phyloP scores from a whole-genome alignment of 2,888 invertebrate genomes.

The Augiades crinisus region DNA sequence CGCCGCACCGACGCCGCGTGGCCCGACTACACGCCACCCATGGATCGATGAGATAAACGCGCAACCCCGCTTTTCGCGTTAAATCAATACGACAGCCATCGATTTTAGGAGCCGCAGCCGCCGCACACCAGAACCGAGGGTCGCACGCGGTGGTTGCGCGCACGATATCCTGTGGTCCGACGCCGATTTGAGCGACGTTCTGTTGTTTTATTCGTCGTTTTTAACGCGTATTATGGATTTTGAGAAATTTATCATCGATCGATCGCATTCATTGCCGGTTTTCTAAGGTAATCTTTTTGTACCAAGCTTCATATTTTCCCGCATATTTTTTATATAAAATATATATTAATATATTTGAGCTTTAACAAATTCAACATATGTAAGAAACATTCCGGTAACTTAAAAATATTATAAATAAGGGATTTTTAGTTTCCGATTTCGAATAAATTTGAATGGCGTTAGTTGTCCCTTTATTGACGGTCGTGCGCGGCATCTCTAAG shows the following conservation, averaged over 20 bases:
- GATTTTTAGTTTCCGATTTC: not conserved
- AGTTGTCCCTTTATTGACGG: not conserved
- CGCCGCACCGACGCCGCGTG: conserved; percentile 33
- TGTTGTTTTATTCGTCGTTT: conserved; percentile 11
- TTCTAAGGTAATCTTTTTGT: conserved; percentile 31
- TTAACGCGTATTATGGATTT: not conserved
- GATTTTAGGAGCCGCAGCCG: conserved; percentile 86
- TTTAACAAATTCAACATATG: too few relatives aligned
- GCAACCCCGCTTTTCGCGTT: conserved; percentile 85
- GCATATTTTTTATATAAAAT: too few relatives aligned
- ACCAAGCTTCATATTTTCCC: not conserved
- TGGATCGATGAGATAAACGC: conserved; percentile 90
- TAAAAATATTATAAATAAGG: not conserved
- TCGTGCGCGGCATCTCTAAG: not conserved
- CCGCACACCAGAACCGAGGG: conserved; percentile 73
- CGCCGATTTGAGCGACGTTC: conserved; percentile 13
- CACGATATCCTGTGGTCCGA: conserved; percentile 39
- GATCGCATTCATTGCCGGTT: conserved; percentile 17
- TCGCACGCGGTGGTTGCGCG: conserved; percentile 80
- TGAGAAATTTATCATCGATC: not conserved
- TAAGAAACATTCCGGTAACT: too few relatives aligned
- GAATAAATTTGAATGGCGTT: not conserved
- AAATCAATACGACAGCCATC: conserved; percentile 88
- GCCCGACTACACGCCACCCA: conserved; percentile 47
- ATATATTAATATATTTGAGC: too few relatives aligned